Conservation (phyloP, 1,140 invertebrate species). For the Drosophila subpulchrella region DNA sequence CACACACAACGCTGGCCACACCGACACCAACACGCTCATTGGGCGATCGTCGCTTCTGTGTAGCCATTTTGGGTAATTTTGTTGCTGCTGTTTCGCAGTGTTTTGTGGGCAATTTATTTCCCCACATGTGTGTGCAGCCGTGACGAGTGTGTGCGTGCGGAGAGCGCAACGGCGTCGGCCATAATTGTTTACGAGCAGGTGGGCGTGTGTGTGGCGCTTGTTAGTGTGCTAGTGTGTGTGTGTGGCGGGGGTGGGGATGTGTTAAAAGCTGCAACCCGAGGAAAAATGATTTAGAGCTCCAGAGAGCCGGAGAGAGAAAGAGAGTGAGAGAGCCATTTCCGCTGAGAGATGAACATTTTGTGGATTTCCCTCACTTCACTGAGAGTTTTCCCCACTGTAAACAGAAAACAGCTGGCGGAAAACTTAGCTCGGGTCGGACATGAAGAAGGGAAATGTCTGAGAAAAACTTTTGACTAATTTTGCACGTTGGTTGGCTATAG, state of each 20-base stretch:
- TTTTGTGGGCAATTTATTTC: constrained; percentile 48
- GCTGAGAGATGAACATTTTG: background rate
- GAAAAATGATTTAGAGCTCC: constrained; percentile 43
- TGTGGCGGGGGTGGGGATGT: constrained; percentile 12
- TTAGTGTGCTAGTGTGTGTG: constrained; percentile 14
- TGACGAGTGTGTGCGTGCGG: constrained; percentile 37
- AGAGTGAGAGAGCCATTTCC: constrained; percentile 3
- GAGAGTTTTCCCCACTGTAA: constrained; percentile 46
- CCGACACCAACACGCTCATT: constrained; percentile 54
- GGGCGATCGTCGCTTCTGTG: constrained; percentile 71
- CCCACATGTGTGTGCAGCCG: constrained; percentile 27
- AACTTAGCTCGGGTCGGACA: constrained; percentile 8
- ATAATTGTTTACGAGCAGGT: constrained; percentile 80
- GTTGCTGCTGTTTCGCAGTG: constrained; percentile 57
- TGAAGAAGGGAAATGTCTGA: constrained; percentile 13
- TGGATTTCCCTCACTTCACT: constrained; percentile 10
- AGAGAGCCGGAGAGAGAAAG: constrained; percentile 11
- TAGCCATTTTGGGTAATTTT: constrained; percentile 78
- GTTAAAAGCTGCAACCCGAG: constrained; percentile 50
- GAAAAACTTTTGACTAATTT: constrained; percentile 6
- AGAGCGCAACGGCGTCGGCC: constrained; percentile 71
- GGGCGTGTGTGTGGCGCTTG: constrained; percentile 51
- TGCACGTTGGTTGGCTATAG: background rate
- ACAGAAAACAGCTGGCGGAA: constrained; percentile 71
- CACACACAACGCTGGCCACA: constrained; percentile 29